Evolutionary conservation across 2,113 vertebrate species (phyloP).

Genomic region (Leucoraja erinaceus): DNA sequence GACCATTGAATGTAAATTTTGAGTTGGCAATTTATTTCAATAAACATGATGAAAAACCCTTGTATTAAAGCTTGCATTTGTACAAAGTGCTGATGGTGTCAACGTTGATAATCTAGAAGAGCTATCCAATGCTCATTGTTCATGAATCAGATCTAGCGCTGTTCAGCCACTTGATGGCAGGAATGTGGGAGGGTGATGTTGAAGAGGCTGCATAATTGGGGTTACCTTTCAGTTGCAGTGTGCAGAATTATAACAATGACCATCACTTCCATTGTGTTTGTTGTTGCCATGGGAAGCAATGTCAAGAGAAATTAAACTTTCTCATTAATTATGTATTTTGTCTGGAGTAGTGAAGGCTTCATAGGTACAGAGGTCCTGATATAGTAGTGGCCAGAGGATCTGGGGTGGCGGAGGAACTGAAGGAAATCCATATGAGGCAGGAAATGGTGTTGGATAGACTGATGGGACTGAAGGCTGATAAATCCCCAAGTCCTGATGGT

Average conservation of each 20-base stretch:
- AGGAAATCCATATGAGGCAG: no score
- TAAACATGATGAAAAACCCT: neutral
- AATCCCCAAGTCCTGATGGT: no score
- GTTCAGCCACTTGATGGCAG: neutral
- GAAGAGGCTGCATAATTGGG: constrained; percentile 4
- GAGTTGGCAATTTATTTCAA: constrained; percentile 13
- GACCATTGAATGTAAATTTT: neutral
- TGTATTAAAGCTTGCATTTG: neutral
- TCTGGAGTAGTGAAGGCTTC: no score
- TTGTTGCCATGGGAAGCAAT: neutral
- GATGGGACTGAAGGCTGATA: no score
- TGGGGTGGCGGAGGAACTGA: no score
- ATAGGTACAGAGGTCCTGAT: no score
- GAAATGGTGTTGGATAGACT: no score
- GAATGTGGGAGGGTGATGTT: constrained; percentile 19
- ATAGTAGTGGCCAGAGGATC: no score
- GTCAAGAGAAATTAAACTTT: neutral
- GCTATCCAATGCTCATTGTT: neutral
- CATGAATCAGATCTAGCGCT: neutral
- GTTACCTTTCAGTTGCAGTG: neutral
- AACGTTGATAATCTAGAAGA: neutral
- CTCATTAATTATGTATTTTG: neutral
- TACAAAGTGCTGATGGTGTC: constrained; percentile 18
- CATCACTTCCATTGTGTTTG: neutral
- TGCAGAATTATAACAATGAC: neutral